Conservation (phyloP, 2,888 invertebrate species). For the Zele albiditarsus region DNA sequence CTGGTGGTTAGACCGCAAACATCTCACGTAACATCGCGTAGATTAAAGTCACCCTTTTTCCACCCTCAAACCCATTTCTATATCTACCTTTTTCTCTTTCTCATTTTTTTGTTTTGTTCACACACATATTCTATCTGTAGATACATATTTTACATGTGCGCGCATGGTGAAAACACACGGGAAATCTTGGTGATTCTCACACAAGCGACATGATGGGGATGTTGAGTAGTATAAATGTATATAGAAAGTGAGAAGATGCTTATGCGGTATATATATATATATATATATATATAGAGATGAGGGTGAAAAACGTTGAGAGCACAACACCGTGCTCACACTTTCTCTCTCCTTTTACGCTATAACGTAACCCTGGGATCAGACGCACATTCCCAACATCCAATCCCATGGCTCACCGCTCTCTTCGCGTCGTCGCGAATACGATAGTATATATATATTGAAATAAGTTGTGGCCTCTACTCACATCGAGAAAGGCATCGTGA, state of each 20-base stretch:
- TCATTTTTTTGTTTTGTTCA: constrained; percentile 37
- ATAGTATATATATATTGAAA: constrained; percentile 42
- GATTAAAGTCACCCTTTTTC: constrained; percentile 60
- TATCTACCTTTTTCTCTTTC: constrained; percentile 28
- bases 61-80: not conserved
- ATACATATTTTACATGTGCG: constrained; percentile 30
- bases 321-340: constrained; percentile 15
- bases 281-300: not conserved
- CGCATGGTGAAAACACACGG: constrained; percentile 61
- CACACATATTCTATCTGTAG: not conserved
- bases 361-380: constrained; percentile 52
- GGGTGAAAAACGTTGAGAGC: constrained; percentile 29
- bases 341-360: constrained; percentile 16
- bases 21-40: constrained; percentile 65
- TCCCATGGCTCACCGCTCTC: constrained; percentile 54
- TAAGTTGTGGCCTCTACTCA: constrained; percentile 1
- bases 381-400: constrained; percentile 60
- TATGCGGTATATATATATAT: not conserved
- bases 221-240: constrained; percentile 2
- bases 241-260: constrained; percentile 33
- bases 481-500: constrained; percentile 30
- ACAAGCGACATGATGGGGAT: constrained; percentile 10
- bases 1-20: constrained; percentile 59
- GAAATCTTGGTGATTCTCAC: constrained; percentile 59
- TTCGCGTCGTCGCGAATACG: constrained; percentile 54